phyloP scores from a whole-genome alignment of 2,797 vertebrate species.

The Percopsis omiscomaycus region DNA sequence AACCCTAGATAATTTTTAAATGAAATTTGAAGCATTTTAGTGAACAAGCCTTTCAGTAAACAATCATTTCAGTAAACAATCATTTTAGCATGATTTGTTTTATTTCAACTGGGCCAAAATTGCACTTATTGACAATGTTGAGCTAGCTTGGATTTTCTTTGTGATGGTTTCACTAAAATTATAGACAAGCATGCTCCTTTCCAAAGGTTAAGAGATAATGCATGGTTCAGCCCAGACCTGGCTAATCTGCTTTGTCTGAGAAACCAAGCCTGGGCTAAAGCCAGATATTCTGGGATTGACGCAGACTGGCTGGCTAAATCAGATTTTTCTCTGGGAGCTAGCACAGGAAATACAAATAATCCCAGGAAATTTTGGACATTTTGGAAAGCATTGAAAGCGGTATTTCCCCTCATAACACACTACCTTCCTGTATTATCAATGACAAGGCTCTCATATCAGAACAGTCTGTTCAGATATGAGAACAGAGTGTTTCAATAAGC shows the following conservation, averaged over 20 bases:
- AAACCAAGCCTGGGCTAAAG: neutral
- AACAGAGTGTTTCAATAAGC: neutral
- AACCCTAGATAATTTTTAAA: neutral
- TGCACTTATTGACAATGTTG: neutral
- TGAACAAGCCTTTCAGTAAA: neutral
- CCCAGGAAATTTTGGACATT: neutral
- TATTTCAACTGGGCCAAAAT: neutral
- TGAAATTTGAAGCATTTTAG: neutral
- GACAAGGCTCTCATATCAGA: neutral
- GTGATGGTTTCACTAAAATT: neutral
- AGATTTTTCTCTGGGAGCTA: neutral
- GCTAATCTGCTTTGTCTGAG: neutral
- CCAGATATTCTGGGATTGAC: neutral
- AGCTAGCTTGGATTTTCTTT: neutral
- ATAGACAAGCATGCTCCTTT: neutral
- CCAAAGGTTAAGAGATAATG: neutral
- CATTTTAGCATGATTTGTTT: neutral
- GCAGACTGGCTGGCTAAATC: slow-evolving; percentile 2
- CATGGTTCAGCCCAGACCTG: neutral
- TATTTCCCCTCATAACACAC: neutral
- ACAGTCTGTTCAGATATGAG: neutral
- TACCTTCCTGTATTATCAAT: neutral
- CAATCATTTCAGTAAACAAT: neutral
- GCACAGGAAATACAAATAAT: neutral
- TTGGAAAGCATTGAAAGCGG: neutral